phyloP scores from a whole-genome alignment of 2,113 vertebrate genomes.

The zebrafish (Danio rerio) region GRCz12tu NC_133184.1:34326001-34326500 shows the following conservation, averaged over 20 bases:
- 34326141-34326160: neutral
- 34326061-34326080: neutral
- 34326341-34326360: conserved; percentile 39
- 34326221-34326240: neutral
- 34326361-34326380: neutral
- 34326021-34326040: conserved; percentile 12
- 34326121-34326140: neutral
- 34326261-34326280: conserved; percentile 18
- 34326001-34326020: conserved; percentile 8
- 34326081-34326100: neutral
- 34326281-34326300: conserved; percentile 3
- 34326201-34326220: neutral
- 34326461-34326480: neutral
- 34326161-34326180: neutral
- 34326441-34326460: neutral
- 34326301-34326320: neutral
- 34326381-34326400: conserved; percentile 37
- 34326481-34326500: conserved; percentile 23
- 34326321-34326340: conserved; percentile 37
- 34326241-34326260: neutral
- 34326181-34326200: neutral
- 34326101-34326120: neutral
- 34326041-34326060: conserved; percentile 2
- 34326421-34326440: conserved; percentile 6
- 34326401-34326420: conserved; percentile 32